phyloP scores from a whole-genome alignment of 2,113 vertebrate species.

The Psilopsiagon aurifrons region DNA sequence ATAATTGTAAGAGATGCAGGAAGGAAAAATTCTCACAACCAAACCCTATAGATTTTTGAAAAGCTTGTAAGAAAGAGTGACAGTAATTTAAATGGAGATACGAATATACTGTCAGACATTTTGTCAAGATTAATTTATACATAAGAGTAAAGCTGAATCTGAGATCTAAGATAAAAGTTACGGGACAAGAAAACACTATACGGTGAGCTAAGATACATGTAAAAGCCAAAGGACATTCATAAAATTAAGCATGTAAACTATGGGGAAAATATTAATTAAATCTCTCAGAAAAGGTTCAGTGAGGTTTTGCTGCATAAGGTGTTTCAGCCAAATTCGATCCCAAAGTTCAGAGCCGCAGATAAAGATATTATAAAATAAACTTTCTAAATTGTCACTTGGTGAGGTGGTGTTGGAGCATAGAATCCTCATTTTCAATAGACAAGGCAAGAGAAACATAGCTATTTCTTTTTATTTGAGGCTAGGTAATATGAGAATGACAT shows the following conservation, averaged over 20 bases:
- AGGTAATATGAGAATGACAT: background rate
- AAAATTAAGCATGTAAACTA: background rate
- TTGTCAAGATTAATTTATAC: background rate
- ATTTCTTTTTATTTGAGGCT: background rate
- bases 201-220: background rate
- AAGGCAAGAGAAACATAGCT: background rate
- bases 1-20: background rate
- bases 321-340: background rate
- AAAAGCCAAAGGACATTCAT: background rate
- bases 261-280: background rate
- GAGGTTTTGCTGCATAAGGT: background rate
- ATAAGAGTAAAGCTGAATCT: background rate
- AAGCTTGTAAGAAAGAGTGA: background rate
- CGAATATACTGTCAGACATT: background rate
- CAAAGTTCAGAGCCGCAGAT: background rate
- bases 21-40: background rate
- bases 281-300: background rate
- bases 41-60: background rate
- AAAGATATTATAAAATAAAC: background rate
- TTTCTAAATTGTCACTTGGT: background rate
- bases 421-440: background rate
- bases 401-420: background rate
- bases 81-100: background rate
- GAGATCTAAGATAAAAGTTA: background rate
- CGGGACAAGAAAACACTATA: background rate